Base-by-base conservation (phyloP, 2,113 vertebrate species). In the Etheostoma cragini region DNA sequence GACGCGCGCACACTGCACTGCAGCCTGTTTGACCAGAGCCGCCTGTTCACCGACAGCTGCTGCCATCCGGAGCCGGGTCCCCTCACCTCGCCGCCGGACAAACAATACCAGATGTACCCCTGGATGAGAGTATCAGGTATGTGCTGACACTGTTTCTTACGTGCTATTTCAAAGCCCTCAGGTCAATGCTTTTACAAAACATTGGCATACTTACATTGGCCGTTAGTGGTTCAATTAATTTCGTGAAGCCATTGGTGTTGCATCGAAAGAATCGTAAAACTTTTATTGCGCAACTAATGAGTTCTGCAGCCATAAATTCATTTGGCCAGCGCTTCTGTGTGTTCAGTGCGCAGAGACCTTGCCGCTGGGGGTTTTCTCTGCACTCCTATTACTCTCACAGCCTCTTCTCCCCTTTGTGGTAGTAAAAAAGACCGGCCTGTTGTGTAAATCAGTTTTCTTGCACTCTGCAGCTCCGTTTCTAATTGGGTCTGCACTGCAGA, bases 41-140 rank as follows among this genome's bases (percentile, higher is more conserved):
- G 96, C 86, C 94, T 97, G 92, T 96, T 96, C 96, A 91, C 93
- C 92, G 96, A 96, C 93, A 95, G 94, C 96, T 96, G 96, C 95
- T 96, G 96, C 93, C 96, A 96, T 91, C 94, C 93, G 88, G 95
- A 96, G 86, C 95, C 95, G 82, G 94, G 94, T 91, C 91, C 94
- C 94, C 95, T 96, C 93, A 94, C 95, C 88, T 93, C 94, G 85
- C 93, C 95, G 83, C 91, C 95, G 88, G 96, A 97, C 89, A 95
- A 95, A 92, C 96, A 94, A 90, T 94, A 96, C 96, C 96, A 96
- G 90, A 96, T 97, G 95, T 97, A 97, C 82, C 97, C 96, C 67
- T 97, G 97, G 97, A 98, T 97, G 97, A 96, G 94, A 90, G 95
- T 95, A 90, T 96, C 97, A 97, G 97, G 97, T 98, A 98, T 90